Evolutionary conservation across 2,113 vertebrate genomes (phyloP).

Genomic region (Aspidoscelis tigris): DNA sequence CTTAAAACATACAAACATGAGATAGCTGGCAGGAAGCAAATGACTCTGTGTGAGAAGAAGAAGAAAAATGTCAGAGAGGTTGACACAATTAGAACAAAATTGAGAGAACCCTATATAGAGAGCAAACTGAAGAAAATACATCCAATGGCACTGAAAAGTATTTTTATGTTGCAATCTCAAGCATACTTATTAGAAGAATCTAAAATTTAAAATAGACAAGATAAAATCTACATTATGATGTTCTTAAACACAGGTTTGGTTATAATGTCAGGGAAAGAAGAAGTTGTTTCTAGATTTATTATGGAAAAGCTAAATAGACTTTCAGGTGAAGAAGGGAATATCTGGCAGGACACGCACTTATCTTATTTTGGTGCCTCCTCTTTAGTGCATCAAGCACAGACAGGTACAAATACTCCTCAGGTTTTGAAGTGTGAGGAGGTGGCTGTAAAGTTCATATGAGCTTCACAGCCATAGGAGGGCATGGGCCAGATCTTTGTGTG

Average conservation of each 20-base stretch:
- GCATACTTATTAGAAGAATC: constrained; percentile 8
- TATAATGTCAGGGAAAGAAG: neutral
- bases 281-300: neutral
- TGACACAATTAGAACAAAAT: constrained; percentile 35
- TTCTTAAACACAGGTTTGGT: constrained; percentile 29
- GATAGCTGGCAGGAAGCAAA: constrained; percentile 51
- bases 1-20: neutral
- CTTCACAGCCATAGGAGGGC: no score
- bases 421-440: no score
- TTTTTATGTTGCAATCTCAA: neutral
- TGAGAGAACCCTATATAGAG: neutral
- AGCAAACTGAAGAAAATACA: constrained; percentile 10
- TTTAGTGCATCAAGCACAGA: no score
- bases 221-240: constrained; percentile 42
- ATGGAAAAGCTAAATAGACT: no score
- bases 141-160: constrained; percentile 21
- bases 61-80: constrained; percentile 42
- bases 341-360: no score
- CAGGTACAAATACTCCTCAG: no score
- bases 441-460: no score
- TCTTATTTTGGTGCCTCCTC: no score
- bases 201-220: constrained; percentile 55
- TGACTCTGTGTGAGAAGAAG: neutral
- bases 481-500: no score
- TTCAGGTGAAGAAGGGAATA: no score